Evolutionary conservation across 1,140 invertebrate species (phyloP), one percentile per base, ranked within the genome.

Genomic region (Tyrophagus putrescentiae): DNA sequence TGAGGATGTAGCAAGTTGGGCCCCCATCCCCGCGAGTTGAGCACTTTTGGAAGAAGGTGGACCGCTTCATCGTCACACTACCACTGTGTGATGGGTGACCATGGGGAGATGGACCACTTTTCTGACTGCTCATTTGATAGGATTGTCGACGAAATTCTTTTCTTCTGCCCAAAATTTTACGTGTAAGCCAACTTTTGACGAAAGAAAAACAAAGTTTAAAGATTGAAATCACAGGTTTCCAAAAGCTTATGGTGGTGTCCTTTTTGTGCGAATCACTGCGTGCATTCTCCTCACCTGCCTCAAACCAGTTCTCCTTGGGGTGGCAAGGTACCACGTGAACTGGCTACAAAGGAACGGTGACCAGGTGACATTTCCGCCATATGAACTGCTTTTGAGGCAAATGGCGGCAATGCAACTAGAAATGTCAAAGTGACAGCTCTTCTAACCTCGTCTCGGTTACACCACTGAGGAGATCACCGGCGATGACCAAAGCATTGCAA

Each of bases 201-300:
- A n/a, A n/a, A n/a, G n/a, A n/a, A n/a, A n/a, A n/a, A n/a, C n/a
- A n/a, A n/a, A n/a, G n/a, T n/a, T n/a, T n/a, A n/a, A n/a, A n/a
- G 7, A 18, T 32, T n/a, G n/a, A n/a, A n/a, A n/a, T n/a, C n/a
- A 41, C 64, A 82, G 80, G 57, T 82, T 82, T 69, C 81, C 83
- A 68, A 83, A n/a, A 83, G 67, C 76, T 82, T 78, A 86, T 91
- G 64, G 85, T 85, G 1, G 90, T 89, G 27, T 90, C 90, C 83
- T 95, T 91, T 70, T 79, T 93, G 76, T 90, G 90, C 1, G 81
- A 83, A 66, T 62, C 82, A 21, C 78, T 78, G 1, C 72, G 80
- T 68, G 78, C 39, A 72, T 80, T 58, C 64, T 83, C 18, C 69
- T 75, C 5, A 75, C 72, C 70, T 82, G 18, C 71, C 71, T 11